Evolutionary conservation across 2,113 vertebrate species (phyloP).

Genomic region (Psittacula cyanocephala): DNA sequence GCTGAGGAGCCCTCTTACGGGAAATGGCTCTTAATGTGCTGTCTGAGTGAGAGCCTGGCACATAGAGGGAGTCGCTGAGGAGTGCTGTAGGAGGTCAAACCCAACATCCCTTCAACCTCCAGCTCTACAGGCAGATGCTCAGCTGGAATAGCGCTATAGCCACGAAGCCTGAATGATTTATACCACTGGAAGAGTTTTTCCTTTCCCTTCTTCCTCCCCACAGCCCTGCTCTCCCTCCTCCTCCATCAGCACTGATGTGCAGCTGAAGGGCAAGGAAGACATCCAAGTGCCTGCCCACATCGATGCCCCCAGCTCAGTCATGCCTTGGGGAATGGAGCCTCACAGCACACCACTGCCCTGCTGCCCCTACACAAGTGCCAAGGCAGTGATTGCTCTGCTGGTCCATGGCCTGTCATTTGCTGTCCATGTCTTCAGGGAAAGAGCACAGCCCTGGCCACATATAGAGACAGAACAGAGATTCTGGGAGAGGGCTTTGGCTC

Average conservation of each 20-base stretch:
- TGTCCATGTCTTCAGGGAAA: neutral
- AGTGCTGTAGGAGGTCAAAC: slow-evolving; percentile 4
- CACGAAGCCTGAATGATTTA: neutral
- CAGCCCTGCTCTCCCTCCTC: neutral
- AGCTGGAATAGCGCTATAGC: neutral
- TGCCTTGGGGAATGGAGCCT: neutral
- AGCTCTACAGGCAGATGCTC: slow-evolving; percentile 9
- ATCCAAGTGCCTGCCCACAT: accelerated
- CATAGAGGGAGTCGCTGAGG: neutral
- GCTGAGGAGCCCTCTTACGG: slow-evolving; percentile 14
- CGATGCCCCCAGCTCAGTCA: accelerated
- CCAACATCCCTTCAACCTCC: neutral
- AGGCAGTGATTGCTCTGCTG: neutral
- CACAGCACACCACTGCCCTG: accelerated
- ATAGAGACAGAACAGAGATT: neutral
- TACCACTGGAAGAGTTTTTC: neutral
- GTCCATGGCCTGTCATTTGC: neutral
- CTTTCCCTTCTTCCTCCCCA: neutral
- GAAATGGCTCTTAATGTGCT: neutral
- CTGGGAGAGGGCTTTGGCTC: neutral
- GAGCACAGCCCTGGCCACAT: neutral
- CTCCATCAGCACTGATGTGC: accelerated
- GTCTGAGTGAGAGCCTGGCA: neutral
- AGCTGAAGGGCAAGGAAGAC: neutral
- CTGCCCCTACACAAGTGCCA: neutral